Conservation (phyloP, 2,797 vertebrate species). For the Falco biarmicus region DNA sequence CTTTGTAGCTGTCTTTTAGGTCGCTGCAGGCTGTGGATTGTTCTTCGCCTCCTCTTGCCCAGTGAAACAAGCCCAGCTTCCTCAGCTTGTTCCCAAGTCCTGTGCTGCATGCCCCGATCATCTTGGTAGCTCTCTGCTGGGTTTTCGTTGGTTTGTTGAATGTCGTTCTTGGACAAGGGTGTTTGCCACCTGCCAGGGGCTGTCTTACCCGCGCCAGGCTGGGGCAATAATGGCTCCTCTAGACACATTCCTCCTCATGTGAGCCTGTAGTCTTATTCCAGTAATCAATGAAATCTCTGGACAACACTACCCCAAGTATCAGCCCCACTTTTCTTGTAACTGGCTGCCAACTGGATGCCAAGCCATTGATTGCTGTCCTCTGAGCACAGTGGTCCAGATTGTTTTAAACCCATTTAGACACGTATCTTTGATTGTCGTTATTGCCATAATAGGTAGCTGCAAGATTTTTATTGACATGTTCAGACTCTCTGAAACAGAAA, state of each 20-base stretch:
- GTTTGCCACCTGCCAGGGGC: not conserved
- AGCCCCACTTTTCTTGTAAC: not conserved
- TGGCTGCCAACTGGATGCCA: not conserved
- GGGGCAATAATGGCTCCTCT: not conserved
- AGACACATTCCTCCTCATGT: not conserved
- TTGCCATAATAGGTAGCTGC: not conserved
- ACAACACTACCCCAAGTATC: not conserved
- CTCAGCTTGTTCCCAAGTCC: not conserved
- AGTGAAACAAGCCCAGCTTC: fast-evolving
- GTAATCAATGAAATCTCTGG: not conserved
- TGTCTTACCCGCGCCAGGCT: not conserved
- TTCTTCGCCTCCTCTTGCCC: not conserved
- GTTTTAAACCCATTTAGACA: not conserved
- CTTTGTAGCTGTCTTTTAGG: not conserved
- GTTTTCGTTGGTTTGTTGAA: not conserved
- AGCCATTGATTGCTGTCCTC: not conserved
- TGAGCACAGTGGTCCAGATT: not conserved
- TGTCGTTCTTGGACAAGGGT: not conserved
- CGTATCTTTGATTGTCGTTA: not conserved
- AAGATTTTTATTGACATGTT: not conserved
- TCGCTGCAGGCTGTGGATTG: not conserved
- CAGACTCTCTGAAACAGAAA: not conserved
- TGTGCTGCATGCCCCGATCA: not conserved
- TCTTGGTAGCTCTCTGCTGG: not conserved
- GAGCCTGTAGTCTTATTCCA: not conserved